These are phyloP conservation scores for Alentia gelatinosa DNA, from an alignment of 2,888 invertebrate genomes.

Conservation along the genomic window DNA sequence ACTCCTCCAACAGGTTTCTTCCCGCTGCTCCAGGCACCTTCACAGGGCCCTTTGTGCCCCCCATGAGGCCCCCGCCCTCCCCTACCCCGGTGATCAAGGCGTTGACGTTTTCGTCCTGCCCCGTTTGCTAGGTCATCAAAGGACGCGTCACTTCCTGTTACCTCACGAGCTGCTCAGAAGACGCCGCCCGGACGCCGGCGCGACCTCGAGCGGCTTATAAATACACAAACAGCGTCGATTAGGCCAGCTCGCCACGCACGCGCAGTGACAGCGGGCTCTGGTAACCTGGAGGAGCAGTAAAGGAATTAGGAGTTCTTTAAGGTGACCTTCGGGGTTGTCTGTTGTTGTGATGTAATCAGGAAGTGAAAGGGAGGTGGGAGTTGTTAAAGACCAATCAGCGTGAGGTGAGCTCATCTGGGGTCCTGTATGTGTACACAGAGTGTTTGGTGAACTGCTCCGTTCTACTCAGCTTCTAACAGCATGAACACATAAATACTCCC, in stretches of 20 bases:
- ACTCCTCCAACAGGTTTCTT: background rate
- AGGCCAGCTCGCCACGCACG: background rate
- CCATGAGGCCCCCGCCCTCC: background rate
- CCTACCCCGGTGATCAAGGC: background rate
- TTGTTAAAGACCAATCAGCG: too few relatives aligned
- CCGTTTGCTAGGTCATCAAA: background rate
- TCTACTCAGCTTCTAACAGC: too few relatives aligned
- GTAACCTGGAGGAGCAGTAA: background rate
- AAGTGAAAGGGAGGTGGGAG: too few relatives aligned
- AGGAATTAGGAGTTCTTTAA: too few relatives aligned
- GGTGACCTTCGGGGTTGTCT: too few relatives aligned
- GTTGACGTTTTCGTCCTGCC: background rate
- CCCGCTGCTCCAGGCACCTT: background rate
- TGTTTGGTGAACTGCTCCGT: too few relatives aligned
- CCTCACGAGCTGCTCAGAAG: background rate
- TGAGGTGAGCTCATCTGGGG: too few relatives aligned
- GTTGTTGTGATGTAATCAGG: too few relatives aligned
- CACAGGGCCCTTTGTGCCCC: background rate
- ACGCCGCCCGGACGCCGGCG: background rate
- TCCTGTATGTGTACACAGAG: too few relatives aligned
- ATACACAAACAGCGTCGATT: conserved; percentile 3
- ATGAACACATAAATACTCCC: too few relatives aligned
- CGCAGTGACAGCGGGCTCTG: background rate
- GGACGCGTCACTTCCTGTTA: background rate
- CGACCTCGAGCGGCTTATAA: background rate